phyloP scores from a whole-genome alignment of 2,113 vertebrate species.

The Hypanus sabinus region DNA sequence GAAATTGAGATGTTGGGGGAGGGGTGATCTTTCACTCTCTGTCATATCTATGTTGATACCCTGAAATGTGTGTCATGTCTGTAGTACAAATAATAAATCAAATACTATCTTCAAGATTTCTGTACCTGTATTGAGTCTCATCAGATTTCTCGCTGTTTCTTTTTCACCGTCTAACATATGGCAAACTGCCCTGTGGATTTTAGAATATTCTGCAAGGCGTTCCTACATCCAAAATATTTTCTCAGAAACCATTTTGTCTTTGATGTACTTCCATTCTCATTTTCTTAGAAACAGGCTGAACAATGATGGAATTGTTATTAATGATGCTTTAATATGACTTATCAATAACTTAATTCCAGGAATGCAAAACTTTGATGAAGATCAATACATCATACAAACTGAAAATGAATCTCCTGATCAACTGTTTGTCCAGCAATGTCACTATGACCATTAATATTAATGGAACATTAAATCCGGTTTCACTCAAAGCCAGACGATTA shows the following conservation, averaged over 20 bases:
- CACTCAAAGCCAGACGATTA: background rate
- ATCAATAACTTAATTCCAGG: constrained; percentile 8
- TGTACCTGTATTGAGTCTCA: background rate
- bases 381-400: constrained; percentile 12
- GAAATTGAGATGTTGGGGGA: too few relatives aligned
- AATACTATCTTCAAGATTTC: background rate
- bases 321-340: background rate
- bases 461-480: constrained; percentile 26
- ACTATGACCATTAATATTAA: constrained; percentile 30
- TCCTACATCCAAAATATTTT: background rate
- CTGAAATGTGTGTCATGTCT: background rate
- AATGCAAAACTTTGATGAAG: constrained; percentile 28
- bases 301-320: background rate
- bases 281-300: background rate
- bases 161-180: background rate
- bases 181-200: background rate
- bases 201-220: too few relatives aligned
- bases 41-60: background rate
- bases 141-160: background rate
- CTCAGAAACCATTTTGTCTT: background rate
- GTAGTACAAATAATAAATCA: background rate
- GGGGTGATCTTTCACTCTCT: too few relatives aligned
- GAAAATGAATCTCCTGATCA: constrained; percentile 24
- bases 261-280: too few relatives aligned
- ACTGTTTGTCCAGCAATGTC: constrained; percentile 28